phyloP scores from a whole-genome alignment of 2,797 vertebrate species.

The Nyctibius grandis region DNA sequence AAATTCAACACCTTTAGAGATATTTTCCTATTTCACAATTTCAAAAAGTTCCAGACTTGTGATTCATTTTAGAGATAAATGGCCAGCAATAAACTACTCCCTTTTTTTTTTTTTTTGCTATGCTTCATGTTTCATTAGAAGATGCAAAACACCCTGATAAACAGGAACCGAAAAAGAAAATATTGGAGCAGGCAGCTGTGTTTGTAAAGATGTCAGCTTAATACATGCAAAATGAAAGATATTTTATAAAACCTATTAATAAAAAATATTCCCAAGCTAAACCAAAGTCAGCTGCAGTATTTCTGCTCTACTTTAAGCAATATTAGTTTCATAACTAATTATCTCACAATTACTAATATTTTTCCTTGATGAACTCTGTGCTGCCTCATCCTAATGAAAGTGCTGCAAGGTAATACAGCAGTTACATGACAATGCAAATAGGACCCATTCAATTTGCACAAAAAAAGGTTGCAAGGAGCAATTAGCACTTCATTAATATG shows the following conservation, averaged over 20 bases:
- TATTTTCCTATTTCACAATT: not conserved
- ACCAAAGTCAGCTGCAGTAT: not conserved
- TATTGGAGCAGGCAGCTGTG: not conserved
- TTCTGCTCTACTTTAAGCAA: slow-evolving; percentile 3
- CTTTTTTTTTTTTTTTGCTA: not conserved
- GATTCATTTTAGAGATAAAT: slow-evolving; percentile 3
- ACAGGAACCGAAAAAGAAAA: slow-evolving; percentile 16
- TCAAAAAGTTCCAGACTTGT: not conserved
- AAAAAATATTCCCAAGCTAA: slow-evolving; percentile 30
- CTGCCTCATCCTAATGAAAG: slow-evolving; percentile 34
- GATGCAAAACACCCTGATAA: not conserved
- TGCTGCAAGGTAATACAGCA: slow-evolving; percentile 24
- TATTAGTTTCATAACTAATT: slow-evolving; percentile 34
- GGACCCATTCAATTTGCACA: slow-evolving; percentile 56
- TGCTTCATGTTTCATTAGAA: not conserved
- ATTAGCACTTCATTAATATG: slow-evolving; percentile 73
- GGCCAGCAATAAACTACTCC: not conserved
- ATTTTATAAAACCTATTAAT: not conserved
- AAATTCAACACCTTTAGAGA: not conserved
- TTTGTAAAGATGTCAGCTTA: not conserved
- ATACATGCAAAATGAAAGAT: not conserved
- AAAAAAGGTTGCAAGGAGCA: slow-evolving; percentile 63
- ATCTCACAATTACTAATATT: slow-evolving; percentile 39
- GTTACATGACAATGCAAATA: slow-evolving; percentile 41
- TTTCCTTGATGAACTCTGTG: slow-evolving; percentile 42